Evolutionary conservation across 2,113 vertebrate species (phyloP).

Genomic region (Anas platyrhynchos): DNA sequence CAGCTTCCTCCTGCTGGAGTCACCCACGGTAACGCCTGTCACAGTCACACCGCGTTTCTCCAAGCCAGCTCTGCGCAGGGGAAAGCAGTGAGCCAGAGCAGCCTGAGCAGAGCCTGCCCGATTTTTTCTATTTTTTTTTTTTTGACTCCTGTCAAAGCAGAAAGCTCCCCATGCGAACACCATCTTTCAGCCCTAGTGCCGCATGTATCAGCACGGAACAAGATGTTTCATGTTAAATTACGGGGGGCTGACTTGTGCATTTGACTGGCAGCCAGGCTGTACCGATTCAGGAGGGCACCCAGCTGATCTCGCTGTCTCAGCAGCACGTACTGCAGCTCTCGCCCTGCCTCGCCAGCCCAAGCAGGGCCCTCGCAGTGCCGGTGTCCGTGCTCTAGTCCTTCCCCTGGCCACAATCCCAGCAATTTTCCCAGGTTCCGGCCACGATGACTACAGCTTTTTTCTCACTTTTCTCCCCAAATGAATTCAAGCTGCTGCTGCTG

Average conservation of each 20-base stretch:
- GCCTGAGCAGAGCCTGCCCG: not conserved
- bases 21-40: accelerated
- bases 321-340: not conserved
- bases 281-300: not conserved
- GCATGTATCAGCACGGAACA: not conserved
- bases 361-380: accelerated
- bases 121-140: not conserved
- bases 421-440: not conserved
- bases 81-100: not conserved
- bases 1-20: not conserved
- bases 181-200: not conserved
- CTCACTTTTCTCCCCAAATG: not conserved
- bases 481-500: not conserved
- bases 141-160: not conserved
- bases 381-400: not conserved
- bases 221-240: not conserved
- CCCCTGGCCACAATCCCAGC: not conserved
- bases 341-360: not conserved
- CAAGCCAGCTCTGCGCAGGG: not conserved
- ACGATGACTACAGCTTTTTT: not conserved
- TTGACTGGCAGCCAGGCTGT: not conserved
- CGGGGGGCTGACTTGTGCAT: not conserved
- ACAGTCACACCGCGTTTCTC: accelerated
- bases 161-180: not conserved
- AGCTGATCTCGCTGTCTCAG: not conserved